Conservation (phyloP, 2,797 vertebrate genomes). For the Hipposideros larvatus region DNA sequence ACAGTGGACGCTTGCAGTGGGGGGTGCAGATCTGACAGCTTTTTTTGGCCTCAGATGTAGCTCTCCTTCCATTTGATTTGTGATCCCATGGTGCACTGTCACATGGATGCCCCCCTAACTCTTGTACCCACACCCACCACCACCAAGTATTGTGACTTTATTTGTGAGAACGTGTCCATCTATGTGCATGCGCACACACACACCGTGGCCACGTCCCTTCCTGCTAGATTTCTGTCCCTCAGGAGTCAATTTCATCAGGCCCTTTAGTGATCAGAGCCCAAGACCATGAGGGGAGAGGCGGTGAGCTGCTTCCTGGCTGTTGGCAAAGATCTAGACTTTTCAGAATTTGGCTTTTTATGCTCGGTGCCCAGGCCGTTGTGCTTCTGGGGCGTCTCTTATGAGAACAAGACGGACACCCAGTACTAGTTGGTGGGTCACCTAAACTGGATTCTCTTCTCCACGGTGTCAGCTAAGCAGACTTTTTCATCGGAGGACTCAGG, state of each 20-base stretch:
- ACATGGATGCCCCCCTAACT: not conserved
- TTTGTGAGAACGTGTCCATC: not conserved
- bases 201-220: not conserved
- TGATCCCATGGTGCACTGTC: not conserved
- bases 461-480: not conserved
- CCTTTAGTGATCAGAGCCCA: fast-evolving
- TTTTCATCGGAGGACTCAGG: not conserved
- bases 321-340: not conserved
- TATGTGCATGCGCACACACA: fast-evolving
- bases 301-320: not conserved
- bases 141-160: not conserved
- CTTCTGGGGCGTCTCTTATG: not conserved
- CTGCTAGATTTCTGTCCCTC: slow-evolving; percentile 9
- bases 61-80: not conserved
- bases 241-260: slow-evolving; percentile 41
- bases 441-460: not conserved
- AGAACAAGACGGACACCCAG: not conserved
- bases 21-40: not conserved
- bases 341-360: not conserved
- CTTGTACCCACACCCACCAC: not conserved
- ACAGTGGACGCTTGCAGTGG: not conserved
- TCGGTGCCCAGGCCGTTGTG: not conserved
- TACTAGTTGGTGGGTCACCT: not conserved
- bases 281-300: not conserved
- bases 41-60: not conserved